These are phyloP conservation scores for Carterocephalus palaemon DNA, from an alignment of 2,888 invertebrate species.

Conservation along the genomic window DNA sequence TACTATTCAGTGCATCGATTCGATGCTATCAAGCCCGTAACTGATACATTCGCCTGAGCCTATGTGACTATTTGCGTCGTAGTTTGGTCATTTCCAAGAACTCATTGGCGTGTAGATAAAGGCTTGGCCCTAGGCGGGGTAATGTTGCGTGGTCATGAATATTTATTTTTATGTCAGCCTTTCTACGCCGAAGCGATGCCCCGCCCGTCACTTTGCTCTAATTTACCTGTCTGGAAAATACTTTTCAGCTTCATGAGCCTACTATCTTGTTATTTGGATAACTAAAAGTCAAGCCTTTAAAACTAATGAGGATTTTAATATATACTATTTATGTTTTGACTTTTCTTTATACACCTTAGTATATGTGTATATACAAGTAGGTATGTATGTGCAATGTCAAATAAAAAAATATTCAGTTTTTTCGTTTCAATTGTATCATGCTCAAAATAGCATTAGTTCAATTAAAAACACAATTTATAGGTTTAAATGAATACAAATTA, in stretches of 20 bases:
- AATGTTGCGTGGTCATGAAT: conserved; percentile 65
- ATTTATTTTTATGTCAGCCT: conserved; percentile 56
- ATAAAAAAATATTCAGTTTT: too few species aligned
- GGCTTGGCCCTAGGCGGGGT: conserved; percentile 60
- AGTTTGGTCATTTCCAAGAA: conserved; percentile 26
- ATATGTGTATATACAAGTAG: too few species aligned
- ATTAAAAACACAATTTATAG: too few species aligned
- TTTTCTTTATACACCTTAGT: too few species aligned
- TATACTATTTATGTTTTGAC: too few species aligned
- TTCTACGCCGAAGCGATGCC: conserved; percentile 42
- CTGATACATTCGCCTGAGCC: too few species aligned
- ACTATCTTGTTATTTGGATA: not conserved
- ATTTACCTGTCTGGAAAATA: conserved; percentile 34
- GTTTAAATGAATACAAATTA: too few species aligned
- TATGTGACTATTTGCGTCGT: not conserved
- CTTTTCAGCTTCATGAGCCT: conserved; percentile 1
- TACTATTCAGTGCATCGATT: conserved; percentile 14
- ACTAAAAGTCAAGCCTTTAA: too few species aligned
- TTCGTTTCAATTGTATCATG: too few species aligned
- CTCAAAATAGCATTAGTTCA: too few species aligned
- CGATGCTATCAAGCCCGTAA: conserved; percentile 12
- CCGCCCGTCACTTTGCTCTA: conserved; percentile 44
- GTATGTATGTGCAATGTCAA: too few species aligned
- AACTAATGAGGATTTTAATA: too few species aligned
- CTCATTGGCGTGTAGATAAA: conserved; percentile 53